Base-by-base conservation (phyloP, 1,140 invertebrate species). In the Drosophila cardini region DNA sequence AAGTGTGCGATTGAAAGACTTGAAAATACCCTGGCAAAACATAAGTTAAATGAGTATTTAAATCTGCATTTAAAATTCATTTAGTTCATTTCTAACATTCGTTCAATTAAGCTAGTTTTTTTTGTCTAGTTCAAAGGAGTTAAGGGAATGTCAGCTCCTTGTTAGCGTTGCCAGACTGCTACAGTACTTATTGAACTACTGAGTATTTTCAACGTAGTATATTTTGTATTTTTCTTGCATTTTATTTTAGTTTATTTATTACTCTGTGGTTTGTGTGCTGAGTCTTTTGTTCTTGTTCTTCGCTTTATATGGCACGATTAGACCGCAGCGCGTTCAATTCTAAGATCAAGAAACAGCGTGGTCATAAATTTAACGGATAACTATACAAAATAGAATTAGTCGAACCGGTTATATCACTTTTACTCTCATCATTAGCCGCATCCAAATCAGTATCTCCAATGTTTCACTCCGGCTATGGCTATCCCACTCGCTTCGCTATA, bases 341-440 rank as follows among this genome's bases (percentile, higher is more conserved):
- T 89, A 79, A 87, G 79, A 80, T 62, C 42, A 32, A 21, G 42
- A 16, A 43, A 4, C 52, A 50, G 13, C 56, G 11, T 56, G 72
- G 50, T 80, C 83, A 83, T 87, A 87, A 87, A 83, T 89, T 83
- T 45, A 65, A 46, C 71, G 62, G 65, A 71, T 87, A 89, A 89
- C 84, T 89, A 87, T 87, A 87, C 80, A 86, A 26, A 87, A 81
- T 69, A 48, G 76, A 78, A 62, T 57, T 46, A 61, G 42, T 40
- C 36, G 65, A 73, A 86, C 83, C 85, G 84, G 84, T 90, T 84
- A 45, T 48, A 84, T 89, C 84, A 89, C 84, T 89, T 89, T 89
- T 89, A 89, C 84, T 89, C 84, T 89, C 84, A 89, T 89, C 80
- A 79, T 71, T 60, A 68, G 60, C 65, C 68, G 68, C 75, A 78